Base-by-base conservation (phyloP, 2,797 vertebrate genomes). In the Pipistrellus kuhlii region DNA sequence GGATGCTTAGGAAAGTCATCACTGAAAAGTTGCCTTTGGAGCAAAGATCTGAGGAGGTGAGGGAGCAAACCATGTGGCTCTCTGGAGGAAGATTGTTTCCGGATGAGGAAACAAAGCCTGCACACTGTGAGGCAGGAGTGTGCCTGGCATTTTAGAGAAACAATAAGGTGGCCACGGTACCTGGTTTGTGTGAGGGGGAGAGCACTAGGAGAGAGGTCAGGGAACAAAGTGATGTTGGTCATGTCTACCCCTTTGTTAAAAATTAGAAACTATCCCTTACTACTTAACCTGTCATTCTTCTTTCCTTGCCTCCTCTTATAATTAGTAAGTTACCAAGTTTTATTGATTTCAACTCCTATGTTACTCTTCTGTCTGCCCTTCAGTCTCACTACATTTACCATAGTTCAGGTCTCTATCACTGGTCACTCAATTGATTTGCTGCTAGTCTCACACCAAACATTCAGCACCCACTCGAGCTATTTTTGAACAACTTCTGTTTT, bases 401-500 rank as follows among this genome's bases (percentile, higher is more conserved):
- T 62, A 18, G 2, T 72, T 94, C 8, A 66, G 2, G 4, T 7
- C 32, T 89, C 73, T 73, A 10, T 73, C 11, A 55, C 27, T 83
- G n/a, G 59, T 78, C 27, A 27, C 3, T 41, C 23, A 18, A 0
- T 17, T 83, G 35, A 32, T 69, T 46, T 64, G 10, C 76, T 73
- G 30, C 82, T 51, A 41, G 10, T 18, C 25, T 66, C 48, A 77
- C 23, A 46, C 25, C 30, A 10, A 1, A 27, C 78, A 25, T 44
- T 86, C 38, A 59, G 2, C 68, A 32, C 12, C 87, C n/a, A 48
- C 71, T 85, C 20, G 4, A 76, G 53, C n/a, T 44, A 48, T 38
- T 93, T 57, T 46, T 81, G 8, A 90, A 66, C 53, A 73, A n/a
- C 8, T 59, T 83, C 64, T 91, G 6, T 88, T 13, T 88, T 80